Evolutionary conservation across 2,797 vertebrate genomes (phyloP).

Genomic region (Enteromius mattozi): DNA sequence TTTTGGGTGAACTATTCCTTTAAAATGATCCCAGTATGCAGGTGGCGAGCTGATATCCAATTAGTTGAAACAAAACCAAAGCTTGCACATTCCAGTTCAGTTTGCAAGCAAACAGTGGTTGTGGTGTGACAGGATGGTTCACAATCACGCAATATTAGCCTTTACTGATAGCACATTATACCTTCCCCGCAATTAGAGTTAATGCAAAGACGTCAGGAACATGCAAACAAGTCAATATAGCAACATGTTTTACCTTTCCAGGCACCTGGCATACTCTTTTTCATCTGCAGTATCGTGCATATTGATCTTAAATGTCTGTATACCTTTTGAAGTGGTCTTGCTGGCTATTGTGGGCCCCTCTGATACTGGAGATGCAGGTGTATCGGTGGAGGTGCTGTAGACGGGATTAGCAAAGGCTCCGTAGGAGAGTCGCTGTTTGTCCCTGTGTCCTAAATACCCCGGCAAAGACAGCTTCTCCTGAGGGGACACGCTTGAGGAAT

Average conservation of each 20-base stretch:
- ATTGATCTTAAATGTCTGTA: background rate
- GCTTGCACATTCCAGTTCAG: slow-evolving; percentile 46
- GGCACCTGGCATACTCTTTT: background rate
- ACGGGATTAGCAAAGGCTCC: slow-evolving; percentile 87
- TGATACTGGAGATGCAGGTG: slow-evolving; percentile 79
- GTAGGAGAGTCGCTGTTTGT: slow-evolving; percentile 88
- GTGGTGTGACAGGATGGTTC: slow-evolving; percentile 21
- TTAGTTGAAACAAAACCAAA: slow-evolving; percentile 29
- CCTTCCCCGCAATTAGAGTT: slow-evolving; percentile 43
- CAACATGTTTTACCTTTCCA: background rate
- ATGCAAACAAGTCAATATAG: slow-evolving; percentile 18
- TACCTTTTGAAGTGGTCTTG: slow-evolving; percentile 86
- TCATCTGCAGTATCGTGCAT: background rate
- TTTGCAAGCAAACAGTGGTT: slow-evolving; percentile 48
- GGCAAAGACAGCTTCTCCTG: slow-evolving; percentile 87
- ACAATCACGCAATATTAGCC: background rate
- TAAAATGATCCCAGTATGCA: background rate
- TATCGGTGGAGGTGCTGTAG: slow-evolving; percentile 82
- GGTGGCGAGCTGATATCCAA: background rate
- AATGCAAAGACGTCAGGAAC: background rate
- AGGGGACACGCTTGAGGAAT: slow-evolving; percentile 86
- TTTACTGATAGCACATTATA: background rate
- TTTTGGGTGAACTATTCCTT: background rate
- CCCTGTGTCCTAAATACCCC: slow-evolving; percentile 82
- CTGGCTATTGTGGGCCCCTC: slow-evolving; percentile 83